These are phyloP conservation scores for Drosophila nigricruria DNA, from an alignment of 2,888 invertebrate species.

Conservation along the genomic window DNA sequence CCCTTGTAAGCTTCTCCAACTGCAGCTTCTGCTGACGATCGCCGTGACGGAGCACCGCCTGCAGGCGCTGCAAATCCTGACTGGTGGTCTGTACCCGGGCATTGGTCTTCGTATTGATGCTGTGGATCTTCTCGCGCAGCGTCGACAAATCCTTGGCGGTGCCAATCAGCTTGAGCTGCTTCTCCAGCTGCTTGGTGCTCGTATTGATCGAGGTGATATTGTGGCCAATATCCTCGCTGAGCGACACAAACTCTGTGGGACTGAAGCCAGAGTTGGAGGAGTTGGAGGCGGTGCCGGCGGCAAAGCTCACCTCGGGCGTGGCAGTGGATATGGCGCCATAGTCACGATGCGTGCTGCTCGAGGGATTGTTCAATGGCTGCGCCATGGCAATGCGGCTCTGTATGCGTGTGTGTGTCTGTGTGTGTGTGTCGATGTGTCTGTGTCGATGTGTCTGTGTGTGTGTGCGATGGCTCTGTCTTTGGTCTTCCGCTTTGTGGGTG, in stretches of 20 bases:
- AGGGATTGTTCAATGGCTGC: constrained; percentile 78
- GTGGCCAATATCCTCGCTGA: constrained; percentile 92
- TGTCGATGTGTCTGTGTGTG: constrained; percentile 1
- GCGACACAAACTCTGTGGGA: constrained; percentile 91
- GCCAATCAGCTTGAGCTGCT: constrained; percentile 90
- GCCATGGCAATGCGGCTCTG: constrained; percentile 43
- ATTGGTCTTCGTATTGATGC: constrained; percentile 91
- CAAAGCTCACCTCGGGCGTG: constrained; percentile 89
- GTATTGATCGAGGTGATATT: constrained; percentile 92
- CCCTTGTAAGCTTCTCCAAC: constrained; percentile 92
- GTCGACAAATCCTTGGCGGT: constrained; percentile 90
- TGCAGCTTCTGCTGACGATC: constrained; percentile 93
- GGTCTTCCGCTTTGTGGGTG: constrained; percentile 31
- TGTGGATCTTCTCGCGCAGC: constrained; percentile 89
- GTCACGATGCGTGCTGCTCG: constrained; percentile 70
- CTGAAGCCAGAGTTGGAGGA: constrained; percentile 87
- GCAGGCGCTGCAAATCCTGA: constrained; percentile 90
- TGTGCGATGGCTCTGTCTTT: constrained; percentile 11
- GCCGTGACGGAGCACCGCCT: constrained; percentile 89
- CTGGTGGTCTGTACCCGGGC: constrained; percentile 90
- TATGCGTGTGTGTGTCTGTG: background rate
- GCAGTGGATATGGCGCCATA: constrained; percentile 83
- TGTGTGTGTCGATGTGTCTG: background rate
- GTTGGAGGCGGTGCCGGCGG: constrained; percentile 44
- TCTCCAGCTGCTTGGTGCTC: constrained; percentile 90